Percentiles rank a stretch among this genome's conserved stretches.
Conservation (phyloP, 2,888 invertebrate species). For the Ectemnius continuus region DNA sequence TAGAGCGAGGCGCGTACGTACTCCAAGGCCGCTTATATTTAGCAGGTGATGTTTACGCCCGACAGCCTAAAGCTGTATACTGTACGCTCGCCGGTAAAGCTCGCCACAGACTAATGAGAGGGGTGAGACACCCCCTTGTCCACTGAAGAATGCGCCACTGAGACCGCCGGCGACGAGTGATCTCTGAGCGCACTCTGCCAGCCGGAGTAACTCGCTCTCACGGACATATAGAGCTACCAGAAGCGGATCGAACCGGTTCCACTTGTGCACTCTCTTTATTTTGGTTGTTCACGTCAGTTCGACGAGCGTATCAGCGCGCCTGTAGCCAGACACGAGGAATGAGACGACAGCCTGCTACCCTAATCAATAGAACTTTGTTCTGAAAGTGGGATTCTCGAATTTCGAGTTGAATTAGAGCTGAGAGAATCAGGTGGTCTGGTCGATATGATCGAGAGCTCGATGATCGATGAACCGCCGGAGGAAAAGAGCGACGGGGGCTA, state of each 20-base stretch:
- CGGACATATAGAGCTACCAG: background rate
- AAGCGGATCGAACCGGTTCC: constrained; percentile 6
- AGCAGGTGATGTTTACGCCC: constrained; percentile 60
- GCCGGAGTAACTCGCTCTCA: background rate
- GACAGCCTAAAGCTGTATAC: constrained; percentile 21
- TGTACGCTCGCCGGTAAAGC: background rate
- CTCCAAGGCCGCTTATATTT: constrained; percentile 62
- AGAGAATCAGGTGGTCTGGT: background rate
- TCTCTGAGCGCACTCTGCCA: background rate
- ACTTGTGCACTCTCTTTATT: background rate
- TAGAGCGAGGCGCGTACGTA: constrained; percentile 23
- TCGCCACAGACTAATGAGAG: background rate
- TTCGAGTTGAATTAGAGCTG: too few species aligned
- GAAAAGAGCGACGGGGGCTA: background rate
- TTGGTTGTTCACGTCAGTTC: too few species aligned
- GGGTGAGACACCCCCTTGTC: background rate
- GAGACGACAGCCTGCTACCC: too few species aligned
- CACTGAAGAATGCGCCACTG: background rate
- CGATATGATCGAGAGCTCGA: background rate
- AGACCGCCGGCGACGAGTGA: background rate
- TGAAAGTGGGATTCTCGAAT: too few species aligned
- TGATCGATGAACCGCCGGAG: background rate
- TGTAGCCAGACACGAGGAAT: too few species aligned
- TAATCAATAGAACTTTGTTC: too few species aligned
- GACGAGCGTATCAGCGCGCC: too few species aligned